A percentile compares a stretch with the other conserved stretches of the same genome.
Conservation (phyloP, 2,797 vertebrate species). For the Borostomias antarcticus region DNA sequence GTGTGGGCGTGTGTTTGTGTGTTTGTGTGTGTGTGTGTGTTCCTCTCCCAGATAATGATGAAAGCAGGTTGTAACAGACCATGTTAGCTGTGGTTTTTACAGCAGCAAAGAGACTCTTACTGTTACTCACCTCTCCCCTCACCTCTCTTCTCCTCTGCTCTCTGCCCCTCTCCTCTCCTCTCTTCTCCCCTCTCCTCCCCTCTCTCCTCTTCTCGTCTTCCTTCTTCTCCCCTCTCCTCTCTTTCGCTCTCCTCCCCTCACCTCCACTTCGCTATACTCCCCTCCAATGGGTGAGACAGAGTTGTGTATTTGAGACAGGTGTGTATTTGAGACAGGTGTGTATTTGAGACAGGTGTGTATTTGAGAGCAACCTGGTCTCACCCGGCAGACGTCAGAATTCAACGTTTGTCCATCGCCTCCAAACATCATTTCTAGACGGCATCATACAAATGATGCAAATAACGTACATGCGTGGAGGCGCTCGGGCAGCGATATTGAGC, state of each 20-base stretch:
- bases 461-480: no score
- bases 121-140: no score
- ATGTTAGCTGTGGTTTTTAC: slow-evolving; percentile 1
- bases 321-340: background rate
- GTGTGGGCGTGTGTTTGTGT: background rate
- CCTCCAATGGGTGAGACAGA: background rate
- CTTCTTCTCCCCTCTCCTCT: background rate
- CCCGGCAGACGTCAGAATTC: no score
- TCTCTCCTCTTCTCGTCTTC: background rate
- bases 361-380: no score
- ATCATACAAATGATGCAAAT: no score
- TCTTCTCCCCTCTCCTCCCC: background rate
- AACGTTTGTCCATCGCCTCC: no score
- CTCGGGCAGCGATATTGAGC: no score
- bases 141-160: background rate
- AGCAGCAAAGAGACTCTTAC: background rate
- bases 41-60: background rate
- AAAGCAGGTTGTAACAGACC: background rate
- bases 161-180: background rate
- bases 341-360: background rate
- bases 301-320: background rate
- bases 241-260: background rate
- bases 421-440: no score
- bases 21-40: background rate
- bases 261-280: background rate